Base-by-base conservation (phyloP, 2,888 invertebrate species). In the Anticlea derivata region DNA sequence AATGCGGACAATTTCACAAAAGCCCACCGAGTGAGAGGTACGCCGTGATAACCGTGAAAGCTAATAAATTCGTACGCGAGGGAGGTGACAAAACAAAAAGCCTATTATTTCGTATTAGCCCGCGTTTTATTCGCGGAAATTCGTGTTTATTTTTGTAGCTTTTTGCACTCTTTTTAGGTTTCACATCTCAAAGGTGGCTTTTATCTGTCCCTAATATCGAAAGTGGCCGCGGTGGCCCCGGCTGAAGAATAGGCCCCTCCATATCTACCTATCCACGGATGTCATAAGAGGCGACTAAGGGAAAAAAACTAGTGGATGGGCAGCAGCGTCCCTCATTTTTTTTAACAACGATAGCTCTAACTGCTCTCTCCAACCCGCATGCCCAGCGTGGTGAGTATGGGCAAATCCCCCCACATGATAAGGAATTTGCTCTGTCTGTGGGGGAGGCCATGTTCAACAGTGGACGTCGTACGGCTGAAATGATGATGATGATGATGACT, bases 1-100 rank as follows among this genome's bases (percentile, higher is more conserved):
- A 80, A 86, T 85, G 83, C 76, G 73, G 73, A 78, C 82, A 77
- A 86, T 87, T 86, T 80, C 74, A 76, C 82, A 80, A 80, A 80
- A 81, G 78, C 76, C 74, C 80, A 70, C 75, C 63, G 72, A 86
- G 76, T 83, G 83, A 83, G 85, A 83, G 82, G 76, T 81, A 76
- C 69, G 64, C 76, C 75, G 75, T 75, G 83, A 84, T 84, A 83
- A 82, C 78, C 75, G 77, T 74, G 73, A 78, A 79, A 73, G 77
- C 83, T 83, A 83, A 86, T 83, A 87, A 84, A 86, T 85, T 80
- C 75, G 73, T 79, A 73, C 71, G 74, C 70, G 67, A 68, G 70
- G 66, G 70, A 75, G 73, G 77, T 75, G 80, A 70, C 72, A 71
- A 78, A 76, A 80, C 73, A 77, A 78, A 78, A 77, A 71, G 76